These are phyloP conservation scores for Drosophila subsilvestris DNA, from an alignment of 2,888 invertebrate species.

Conservation along the genomic window DNA sequence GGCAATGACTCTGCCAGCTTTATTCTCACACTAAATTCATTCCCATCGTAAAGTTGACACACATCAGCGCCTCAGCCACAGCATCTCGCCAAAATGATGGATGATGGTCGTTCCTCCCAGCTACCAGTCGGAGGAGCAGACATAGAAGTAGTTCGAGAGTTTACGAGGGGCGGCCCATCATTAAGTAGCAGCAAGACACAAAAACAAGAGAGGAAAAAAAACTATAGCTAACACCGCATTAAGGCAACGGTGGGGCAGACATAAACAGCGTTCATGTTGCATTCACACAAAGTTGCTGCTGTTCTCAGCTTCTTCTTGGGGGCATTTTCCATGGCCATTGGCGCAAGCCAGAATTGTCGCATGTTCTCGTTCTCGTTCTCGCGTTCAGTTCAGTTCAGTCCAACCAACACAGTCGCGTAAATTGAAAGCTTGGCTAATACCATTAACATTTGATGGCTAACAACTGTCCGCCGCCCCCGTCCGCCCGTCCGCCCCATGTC, in stretches of 20 bases:
- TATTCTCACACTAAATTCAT: not conserved
- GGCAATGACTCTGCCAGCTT: not conserved
- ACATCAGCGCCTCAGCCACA: not conserved
- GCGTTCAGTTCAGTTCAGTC: too few species aligned
- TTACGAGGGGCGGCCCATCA: conserved; percentile 1
- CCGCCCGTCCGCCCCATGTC: not conserved
- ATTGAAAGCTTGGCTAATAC: conserved; percentile 76
- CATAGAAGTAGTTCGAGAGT: not conserved
- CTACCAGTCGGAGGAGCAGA: not conserved
- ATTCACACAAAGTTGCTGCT: conserved; percentile 19
- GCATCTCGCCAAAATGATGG: not conserved
- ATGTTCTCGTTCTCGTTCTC: conserved; percentile 43
- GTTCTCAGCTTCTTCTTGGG: conserved; percentile 7
- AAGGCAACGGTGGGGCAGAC: conserved; percentile 27
- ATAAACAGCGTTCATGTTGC: conserved; percentile 22
- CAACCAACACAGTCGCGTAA: conserved; percentile 57
- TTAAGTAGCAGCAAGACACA: not conserved
- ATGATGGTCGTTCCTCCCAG: not conserved
- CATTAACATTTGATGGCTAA: conserved; percentile 77
- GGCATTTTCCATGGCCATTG: conserved; percentile 40
- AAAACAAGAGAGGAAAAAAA: not conserved
- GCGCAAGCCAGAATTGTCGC: conserved; percentile 51
- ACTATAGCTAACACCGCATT: conserved; percentile 14
- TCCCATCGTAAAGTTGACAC: conserved; percentile 1
- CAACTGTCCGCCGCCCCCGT: conserved; percentile 51